Base-by-base conservation (phyloP, 2,113 vertebrate genomes). In the Malaclemys terrapin region DNA sequence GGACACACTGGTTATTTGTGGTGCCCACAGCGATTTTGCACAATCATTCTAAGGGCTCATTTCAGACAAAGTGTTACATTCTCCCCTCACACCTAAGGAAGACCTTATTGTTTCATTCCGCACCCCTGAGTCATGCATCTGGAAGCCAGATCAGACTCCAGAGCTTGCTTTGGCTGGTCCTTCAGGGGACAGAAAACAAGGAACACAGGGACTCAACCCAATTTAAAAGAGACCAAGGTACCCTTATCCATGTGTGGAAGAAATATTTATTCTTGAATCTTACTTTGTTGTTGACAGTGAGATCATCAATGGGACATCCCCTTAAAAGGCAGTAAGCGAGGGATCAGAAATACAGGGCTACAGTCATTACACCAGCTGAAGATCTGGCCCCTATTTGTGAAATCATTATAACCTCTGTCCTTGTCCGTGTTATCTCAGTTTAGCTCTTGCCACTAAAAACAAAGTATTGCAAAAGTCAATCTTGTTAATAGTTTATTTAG, bases 391-490 rank as follows among this genome's bases (percentile, higher is more conserved):
- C 81, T 10, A 7, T 83, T 20, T 87, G 31, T 85, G 90, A 89
- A 87, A 17, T 47, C 0, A 0, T 50, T 49, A 89, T 13, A 80
- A 97, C 84, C 38, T 38, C 57, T 78, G 78, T n/a, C 49, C n/a
- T 25, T 89, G 24, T 49, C 88, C 42, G 80, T 2, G 80, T 10
- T 65, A 79, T 79, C 92, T 87, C 83, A 92, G 38, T n/a, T 89
- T 81, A 93, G 85, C 57, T 52, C 53, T 86, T 65, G 75, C 29
- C 65, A 54, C 57, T 93, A 56, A 88, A 95, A 90, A n/a, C 49
- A 90, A 87, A 47, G 3, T 35, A 53, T 62, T 84, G 6, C 53
- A 49, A 79, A 84, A 31, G 49, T 10, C 50, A 29, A 45, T 22
- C 65, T 86, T 78, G 53, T 38, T 20, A 12, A 80, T 3, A 3